phyloP scores from a whole-genome alignment of 2,113 vertebrate species.

The Rhinoderma darwinii region DNA sequence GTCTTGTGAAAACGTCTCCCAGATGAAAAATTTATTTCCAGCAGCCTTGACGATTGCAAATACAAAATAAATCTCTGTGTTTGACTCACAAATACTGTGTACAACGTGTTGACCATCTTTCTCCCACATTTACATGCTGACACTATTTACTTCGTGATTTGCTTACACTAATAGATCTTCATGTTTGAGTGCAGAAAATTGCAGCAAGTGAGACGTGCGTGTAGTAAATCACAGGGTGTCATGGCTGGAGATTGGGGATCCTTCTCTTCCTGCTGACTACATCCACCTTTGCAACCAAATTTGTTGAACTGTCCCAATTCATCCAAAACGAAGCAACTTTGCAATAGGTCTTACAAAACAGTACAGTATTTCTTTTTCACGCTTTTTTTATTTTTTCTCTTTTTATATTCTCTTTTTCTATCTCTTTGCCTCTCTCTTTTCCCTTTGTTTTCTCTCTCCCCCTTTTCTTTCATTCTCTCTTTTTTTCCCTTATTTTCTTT shows the following conservation, averaged over 20 bases:
- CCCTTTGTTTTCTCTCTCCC: too few species aligned
- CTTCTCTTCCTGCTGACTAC: too few species aligned
- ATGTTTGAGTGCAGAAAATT: neutral
- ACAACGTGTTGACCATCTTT: neutral
- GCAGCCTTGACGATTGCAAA: constrained; percentile 36
- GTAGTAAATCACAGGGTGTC: neutral
- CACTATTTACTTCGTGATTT: constrained; percentile 18
- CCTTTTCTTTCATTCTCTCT: too few species aligned
- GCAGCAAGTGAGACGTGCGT: neutral
- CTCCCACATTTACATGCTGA: constrained; percentile 34
- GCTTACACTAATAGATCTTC: constrained; percentile 49
- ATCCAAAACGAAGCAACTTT: too few species aligned
- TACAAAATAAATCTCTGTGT: constrained; percentile 38
- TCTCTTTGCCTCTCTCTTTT: too few species aligned
- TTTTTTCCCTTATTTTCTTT: too few species aligned
- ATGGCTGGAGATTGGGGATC: neutral
- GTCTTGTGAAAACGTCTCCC: neutral
- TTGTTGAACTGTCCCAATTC: too few species aligned
- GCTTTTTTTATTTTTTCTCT: too few species aligned
- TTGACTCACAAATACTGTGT: constrained; percentile 45
- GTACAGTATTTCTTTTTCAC: too few species aligned
- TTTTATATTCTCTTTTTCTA: too few species aligned
- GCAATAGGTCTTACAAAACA: too few species aligned
- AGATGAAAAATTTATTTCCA: neutral
- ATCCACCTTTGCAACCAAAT: too few species aligned